These are phyloP conservation scores for Epizoanthus illoricatus DNA, from an alignment of 92 coral and sea anemone species.

Conservation along the genomic window DNA sequence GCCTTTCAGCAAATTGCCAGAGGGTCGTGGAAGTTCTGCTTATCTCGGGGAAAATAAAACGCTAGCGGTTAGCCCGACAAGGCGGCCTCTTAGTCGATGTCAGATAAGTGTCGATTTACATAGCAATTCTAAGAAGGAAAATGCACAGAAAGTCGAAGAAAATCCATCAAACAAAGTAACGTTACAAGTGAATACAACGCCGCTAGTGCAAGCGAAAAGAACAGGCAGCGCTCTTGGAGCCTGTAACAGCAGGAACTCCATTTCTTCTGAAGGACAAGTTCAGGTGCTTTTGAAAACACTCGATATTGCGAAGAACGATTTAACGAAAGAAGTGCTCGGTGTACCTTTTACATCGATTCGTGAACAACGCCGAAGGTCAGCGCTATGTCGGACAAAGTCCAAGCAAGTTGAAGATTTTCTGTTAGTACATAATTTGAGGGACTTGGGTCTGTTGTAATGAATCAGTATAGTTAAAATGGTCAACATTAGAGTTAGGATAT, in stretches of 20 bases:
- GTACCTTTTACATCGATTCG: slow-evolving; percentile 68
- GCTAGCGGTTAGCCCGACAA: background rate
- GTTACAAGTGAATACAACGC: background rate
- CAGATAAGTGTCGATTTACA: slow-evolving; percentile 4
- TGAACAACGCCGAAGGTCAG: slow-evolving; percentile 79
- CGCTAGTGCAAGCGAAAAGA: background rate
- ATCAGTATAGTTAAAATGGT: background rate
- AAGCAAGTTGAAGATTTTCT: slow-evolving; percentile 84
- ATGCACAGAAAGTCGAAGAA: background rate
- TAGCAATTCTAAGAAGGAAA: background rate
- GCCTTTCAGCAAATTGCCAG: background rate
- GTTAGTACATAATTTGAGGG: slow-evolving; percentile 71
- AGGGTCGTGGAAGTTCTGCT: background rate
- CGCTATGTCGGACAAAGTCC: slow-evolving; percentile 71
- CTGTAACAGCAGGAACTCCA: background rate
- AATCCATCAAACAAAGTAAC: background rate
- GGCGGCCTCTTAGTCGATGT: slow-evolving; percentile 3
- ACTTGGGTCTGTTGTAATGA: slow-evolving; percentile 64
- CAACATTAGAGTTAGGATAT: too few relatives aligned
- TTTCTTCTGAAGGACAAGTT: slow-evolving; percentile 25
- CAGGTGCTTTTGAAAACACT: slow-evolving; percentile 68
- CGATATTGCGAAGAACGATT: slow-evolving; percentile 65
- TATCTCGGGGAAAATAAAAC: background rate
- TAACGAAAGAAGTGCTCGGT: slow-evolving; percentile 48
- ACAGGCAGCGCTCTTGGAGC: background rate